These are phyloP conservation scores for Chironomus tepperi DNA, from an alignment of 1,140 invertebrate genomes.

Conservation along the genomic window DNA sequence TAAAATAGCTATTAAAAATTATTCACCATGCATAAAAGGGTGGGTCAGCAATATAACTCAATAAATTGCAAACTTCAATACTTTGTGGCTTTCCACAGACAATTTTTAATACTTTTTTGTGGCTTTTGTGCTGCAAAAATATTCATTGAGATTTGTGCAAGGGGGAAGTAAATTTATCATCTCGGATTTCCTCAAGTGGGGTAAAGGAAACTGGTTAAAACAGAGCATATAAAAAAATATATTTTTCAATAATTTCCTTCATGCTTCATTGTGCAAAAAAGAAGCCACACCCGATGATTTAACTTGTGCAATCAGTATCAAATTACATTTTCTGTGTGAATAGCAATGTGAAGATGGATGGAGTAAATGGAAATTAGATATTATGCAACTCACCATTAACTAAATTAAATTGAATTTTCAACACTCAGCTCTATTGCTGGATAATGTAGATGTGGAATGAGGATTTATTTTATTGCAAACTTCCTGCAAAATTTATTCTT, in stretches of 20 bases:
- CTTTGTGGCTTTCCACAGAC: too few relatives aligned
- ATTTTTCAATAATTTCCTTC: too few relatives aligned
- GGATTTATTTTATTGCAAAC: too few relatives aligned
- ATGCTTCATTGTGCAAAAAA: neutral
- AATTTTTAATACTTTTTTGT: neutral
- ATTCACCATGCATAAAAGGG: neutral
- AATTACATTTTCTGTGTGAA: neutral
- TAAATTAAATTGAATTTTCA: conserved; percentile 17
- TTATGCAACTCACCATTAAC: conserved; percentile 23
- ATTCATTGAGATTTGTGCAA: neutral
- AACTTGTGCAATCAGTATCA: conserved; percentile 20
- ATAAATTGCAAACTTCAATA: too few relatives aligned
- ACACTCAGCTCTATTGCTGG: neutral
- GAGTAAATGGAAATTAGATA: neutral
- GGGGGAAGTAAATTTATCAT: neutral
- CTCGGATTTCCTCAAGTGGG: neutral
- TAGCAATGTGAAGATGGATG: neutral
- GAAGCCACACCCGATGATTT: conserved; percentile 22
- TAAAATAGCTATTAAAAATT: neutral
- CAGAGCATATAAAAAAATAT: neutral
- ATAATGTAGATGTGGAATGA: too few relatives aligned
- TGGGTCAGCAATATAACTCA: neutral
- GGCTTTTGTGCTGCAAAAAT: neutral
- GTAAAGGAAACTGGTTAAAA: neutral
- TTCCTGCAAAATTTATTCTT: neutral